Percentiles rank a stretch among this genome's conserved stretches.
phyloP scores from a whole-genome alignment of 2,888 invertebrate species.

The Archips xylosteana region DNA sequence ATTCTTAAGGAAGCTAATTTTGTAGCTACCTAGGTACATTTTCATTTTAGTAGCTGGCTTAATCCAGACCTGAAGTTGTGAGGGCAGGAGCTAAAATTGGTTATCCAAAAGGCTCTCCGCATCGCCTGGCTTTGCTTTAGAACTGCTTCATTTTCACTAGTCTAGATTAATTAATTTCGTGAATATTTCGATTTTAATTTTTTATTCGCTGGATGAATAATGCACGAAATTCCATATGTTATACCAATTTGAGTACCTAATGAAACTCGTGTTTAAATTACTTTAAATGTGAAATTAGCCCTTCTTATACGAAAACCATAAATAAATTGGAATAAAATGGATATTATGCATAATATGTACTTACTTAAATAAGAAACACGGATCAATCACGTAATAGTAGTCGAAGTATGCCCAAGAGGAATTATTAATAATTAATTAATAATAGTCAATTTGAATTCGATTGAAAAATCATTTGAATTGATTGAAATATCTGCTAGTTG shows the following conservation, averaged over 20 bases:
- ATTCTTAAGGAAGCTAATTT: neutral
- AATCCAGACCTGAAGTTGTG: neutral
- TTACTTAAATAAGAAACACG: no score
- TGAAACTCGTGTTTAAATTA: no score
- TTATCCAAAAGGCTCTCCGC: neutral
- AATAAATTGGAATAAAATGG: no score
- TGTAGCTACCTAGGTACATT: neutral
- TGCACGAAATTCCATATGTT: neutral
- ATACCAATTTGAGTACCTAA: no score
- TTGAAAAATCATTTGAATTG: no score
- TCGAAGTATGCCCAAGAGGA: no score
- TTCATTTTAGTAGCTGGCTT: neutral
- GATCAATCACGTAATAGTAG: no score
- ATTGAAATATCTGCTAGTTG: neutral
- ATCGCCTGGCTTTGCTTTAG: neutral
- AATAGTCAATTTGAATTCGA: no score
- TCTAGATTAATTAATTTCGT: neutral
- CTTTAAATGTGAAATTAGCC: no score
- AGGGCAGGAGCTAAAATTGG: neutral
- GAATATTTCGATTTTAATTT: neutral
- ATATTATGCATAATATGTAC: no score
- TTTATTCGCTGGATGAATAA: neutral
- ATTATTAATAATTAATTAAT: no score
- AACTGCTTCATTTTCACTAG: neutral
- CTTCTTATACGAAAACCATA: no score